Evolutionary conservation across 1,140 invertebrate species (phyloP), one percentile per base, ranked within the genome.

Genomic region (Helicoverpa zea): DNA sequence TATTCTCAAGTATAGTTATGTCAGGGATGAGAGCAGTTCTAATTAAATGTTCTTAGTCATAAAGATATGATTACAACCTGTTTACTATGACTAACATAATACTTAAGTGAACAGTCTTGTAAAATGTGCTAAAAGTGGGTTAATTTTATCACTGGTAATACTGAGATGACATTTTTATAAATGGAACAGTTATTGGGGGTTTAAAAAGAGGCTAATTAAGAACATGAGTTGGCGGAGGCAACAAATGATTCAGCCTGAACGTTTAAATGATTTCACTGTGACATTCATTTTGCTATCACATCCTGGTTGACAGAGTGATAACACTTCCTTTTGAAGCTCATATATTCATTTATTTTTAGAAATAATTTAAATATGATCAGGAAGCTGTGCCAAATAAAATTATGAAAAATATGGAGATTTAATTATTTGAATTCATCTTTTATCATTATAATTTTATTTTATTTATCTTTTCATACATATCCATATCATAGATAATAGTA

Each of bases 281-380:
- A 66, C 63, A 66, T 66, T 66, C 35, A 66, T n/a, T 47, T n/a
- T 66, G 58, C 47, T 66, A 66, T 66, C 63, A 66, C 63, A 66
- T 66, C 43, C 63, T 66, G 63, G 7, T 47, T 49, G 35, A 49
- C 43, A 66, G 61, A 64, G 43, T 18, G 58, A 66, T 66, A 47
- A 66, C 3, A 59, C 63, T 66, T 66, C 63, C 63, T 66, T 18
- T 18, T 35, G 11, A 66, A 35, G 14, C 63, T n/a, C 5, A 5
- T 64, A n/a, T 7, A 70, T 70, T 5, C 10, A 64, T 10, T 64
- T 64, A n/a, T 35, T n/a, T 16, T 13, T 9, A 47, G 1, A 43
- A 5, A 43, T 43, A 7, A 43, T 43, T 43, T 3, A 5, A 7
- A 35, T 43, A 9, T 9, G 5, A 43, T 43, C 35, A 43, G 35